These are phyloP conservation scores for Microctenopoma stevenorrisi DNA, from an alignment of 2,797 vertebrate species.

Conservation along the genomic window DNA sequence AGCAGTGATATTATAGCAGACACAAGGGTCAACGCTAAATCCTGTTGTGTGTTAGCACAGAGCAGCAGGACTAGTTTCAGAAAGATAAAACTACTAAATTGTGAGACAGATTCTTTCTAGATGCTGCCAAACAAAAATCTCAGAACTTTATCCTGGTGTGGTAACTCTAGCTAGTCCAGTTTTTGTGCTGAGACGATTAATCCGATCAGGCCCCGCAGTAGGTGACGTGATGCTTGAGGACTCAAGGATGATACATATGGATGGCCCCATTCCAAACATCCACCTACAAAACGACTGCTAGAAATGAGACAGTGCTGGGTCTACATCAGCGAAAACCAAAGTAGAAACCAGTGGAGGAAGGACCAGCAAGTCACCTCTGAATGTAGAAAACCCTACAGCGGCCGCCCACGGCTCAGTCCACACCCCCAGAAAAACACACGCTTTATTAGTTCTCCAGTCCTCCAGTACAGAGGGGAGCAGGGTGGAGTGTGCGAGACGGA, in stretches of 20 bases:
- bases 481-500: too few species aligned
- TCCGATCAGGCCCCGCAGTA: conserved; percentile 32
- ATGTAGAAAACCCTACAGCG: conserved; percentile 61
- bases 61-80: too few species aligned
- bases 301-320: conserved; percentile 62
- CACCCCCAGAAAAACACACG: conserved; percentile 48
- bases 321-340: conserved; percentile 62
- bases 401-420: conserved; percentile 65
- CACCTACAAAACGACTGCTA: conserved; percentile 64
- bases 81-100: too few species aligned
- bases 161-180: neutral
- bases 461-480: too few species aligned
- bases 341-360: conserved; percentile 72
- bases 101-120: too few species aligned
- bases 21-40: too few species aligned
- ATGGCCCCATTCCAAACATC: conserved; percentile 64
- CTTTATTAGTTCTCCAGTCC: too few species aligned
- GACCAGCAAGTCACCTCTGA: conserved; percentile 67
- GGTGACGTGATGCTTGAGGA: conserved; percentile 57
- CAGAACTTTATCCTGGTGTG: too few species aligned
- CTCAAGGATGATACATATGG: conserved; percentile 54
- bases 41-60: too few species aligned
- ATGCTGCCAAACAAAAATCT: too few species aligned
- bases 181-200: conserved; percentile 15
- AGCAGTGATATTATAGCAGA: too few species aligned